These are phyloP conservation scores for Meandrina meandrites DNA, from an alignment of 92 coral and sea anemone genomes.

Conservation along the genomic window DNA sequence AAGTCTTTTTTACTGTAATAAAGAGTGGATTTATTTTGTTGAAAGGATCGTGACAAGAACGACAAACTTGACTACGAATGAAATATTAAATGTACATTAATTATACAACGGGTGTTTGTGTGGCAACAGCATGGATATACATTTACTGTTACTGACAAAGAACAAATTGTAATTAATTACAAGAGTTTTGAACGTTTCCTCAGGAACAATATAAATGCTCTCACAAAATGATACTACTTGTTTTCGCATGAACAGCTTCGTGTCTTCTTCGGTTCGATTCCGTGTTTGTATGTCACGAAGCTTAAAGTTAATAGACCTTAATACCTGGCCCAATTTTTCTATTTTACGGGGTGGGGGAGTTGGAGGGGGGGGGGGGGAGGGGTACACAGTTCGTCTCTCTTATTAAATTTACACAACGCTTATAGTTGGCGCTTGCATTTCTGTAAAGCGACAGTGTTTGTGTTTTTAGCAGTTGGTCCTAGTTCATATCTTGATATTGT, in stretches of 20 bases:
- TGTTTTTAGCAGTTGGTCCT: too few relatives aligned
- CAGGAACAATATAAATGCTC: background rate
- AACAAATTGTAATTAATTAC: background rate
- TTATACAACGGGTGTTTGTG: background rate
- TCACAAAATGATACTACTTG: background rate
- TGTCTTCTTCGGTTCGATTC: background rate
- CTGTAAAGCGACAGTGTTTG: too few relatives aligned
- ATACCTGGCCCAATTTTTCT: background rate
- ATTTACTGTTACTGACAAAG: background rate
- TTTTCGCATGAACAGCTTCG: background rate
- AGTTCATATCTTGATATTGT: too few relatives aligned
- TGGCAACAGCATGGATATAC: background rate
- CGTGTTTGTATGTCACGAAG: background rate
- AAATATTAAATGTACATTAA: slow-evolving; percentile 17
- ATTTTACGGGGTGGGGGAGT: too few relatives aligned
- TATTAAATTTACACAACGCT: too few relatives aligned
- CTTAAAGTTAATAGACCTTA: background rate
- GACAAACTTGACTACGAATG: background rate
- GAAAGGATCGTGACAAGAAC: background rate
- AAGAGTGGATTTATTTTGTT: background rate
- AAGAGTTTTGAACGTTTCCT: background rate
- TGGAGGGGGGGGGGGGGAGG: background rate
- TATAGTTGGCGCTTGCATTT: too few relatives aligned
- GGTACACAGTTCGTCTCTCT: too few relatives aligned
- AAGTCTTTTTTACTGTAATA: background rate